These are phyloP conservation scores for Drosophila bocki DNA, from an alignment of 1,140 invertebrate species.

Conservation along the genomic window DNA sequence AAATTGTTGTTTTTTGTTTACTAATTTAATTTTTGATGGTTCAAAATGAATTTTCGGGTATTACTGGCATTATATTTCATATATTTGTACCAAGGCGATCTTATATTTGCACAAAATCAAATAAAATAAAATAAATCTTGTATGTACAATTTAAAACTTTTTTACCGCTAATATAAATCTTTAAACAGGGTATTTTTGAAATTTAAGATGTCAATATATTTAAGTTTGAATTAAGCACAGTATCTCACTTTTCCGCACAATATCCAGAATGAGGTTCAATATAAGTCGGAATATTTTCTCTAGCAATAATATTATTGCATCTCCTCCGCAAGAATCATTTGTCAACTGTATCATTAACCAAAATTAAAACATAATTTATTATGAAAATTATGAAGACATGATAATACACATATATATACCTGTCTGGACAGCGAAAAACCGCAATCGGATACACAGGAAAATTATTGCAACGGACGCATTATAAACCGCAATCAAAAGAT, in stretches of 20 bases:
- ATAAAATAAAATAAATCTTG: no score
- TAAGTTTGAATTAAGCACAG: no score
- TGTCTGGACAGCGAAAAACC: slow-evolving; percentile 51
- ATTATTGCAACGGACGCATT: slow-evolving; percentile 58
- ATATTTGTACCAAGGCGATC: not conserved
- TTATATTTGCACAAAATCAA: not conserved
- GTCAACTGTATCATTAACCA: not conserved
- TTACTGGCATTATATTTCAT: not conserved
- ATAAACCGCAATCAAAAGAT: slow-evolving; percentile 40
- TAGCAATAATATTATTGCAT: not conserved
- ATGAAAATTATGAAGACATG: slow-evolving; percentile 28
- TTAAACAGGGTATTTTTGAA: no score
- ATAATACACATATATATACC: slow-evolving; percentile 6
- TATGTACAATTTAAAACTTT: no score
- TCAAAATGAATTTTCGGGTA: not conserved
- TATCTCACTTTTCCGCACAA: no score
- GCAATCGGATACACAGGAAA: slow-evolving; percentile 59
- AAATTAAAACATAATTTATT: not conserved
- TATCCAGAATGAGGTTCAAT: no score
- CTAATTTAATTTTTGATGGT: not conserved
- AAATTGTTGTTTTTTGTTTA: not conserved
- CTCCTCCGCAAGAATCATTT: not conserved
- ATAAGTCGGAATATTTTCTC: no score
- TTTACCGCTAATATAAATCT: no score
- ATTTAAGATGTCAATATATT: no score